Evolutionary conservation across 2,797 vertebrate genomes (phyloP).

Genomic region (Epinephelus malabaricus): DNA sequence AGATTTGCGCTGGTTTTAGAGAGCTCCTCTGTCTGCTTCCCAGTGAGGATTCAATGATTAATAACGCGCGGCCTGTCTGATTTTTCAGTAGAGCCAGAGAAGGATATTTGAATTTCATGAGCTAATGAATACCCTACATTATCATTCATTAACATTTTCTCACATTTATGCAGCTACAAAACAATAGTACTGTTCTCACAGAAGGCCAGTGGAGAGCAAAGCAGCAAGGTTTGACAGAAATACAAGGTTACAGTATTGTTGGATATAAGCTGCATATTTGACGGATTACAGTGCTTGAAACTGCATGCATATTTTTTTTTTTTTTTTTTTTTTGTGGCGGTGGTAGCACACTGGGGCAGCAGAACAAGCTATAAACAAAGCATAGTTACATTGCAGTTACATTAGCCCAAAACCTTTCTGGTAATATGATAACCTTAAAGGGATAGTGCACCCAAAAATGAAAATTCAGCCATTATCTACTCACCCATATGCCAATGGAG

Average conservation of each 20-base stretch:
- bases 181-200: slow-evolving; percentile 37
- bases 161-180: slow-evolving; percentile 47
- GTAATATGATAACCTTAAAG: no score
- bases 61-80: slow-evolving; percentile 37
- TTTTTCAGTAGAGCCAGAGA: slow-evolving; percentile 49
- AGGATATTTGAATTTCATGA: slow-evolving; percentile 75
- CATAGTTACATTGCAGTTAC: no score
- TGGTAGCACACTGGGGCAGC: no score
- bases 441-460: no score
- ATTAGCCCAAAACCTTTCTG: no score
- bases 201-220: slow-evolving; percentile 15
- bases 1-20: slow-evolving; percentile 25
- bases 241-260: not conserved
- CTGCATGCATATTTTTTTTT: no score
- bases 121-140: slow-evolving; percentile 74
- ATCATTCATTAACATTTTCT: slow-evolving; percentile 74
- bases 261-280: not conserved
- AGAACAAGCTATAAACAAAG: no score
- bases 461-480: no score
- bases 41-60: slow-evolving; percentile 62
- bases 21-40: slow-evolving; percentile 30
- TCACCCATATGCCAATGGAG: no score
- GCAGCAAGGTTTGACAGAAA: slow-evolving; percentile 7
- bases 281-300: not conserved
- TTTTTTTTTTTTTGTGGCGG: no score